Evolutionary conservation across 2,797 vertebrate genomes (phyloP), one percentile per base, ranked within the genome.

Genomic region (Gephyroberyx darwinii): DNA sequence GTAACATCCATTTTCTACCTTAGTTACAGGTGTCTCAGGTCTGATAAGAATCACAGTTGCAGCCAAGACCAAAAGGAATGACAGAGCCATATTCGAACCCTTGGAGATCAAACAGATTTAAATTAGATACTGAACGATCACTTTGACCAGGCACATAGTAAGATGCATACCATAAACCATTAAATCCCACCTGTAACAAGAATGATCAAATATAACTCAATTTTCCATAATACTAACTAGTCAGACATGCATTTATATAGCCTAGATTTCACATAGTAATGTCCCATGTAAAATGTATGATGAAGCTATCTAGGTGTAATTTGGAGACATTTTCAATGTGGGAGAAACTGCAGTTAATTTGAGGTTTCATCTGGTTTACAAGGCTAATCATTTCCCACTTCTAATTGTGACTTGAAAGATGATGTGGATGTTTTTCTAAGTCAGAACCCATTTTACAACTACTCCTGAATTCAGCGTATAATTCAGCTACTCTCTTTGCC

Each of bases 61-160:
- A 82, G 92, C 91, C 70, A 94, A 86, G 62, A 94, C 88, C 82
- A 94, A 67, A 55, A 93, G 88, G 86, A 93, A 92, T 41, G 92
- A 88, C 85, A 92, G 80, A 87, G 85, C 88, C 90, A 93, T 94
- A 57, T 33, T 88, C 39, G 4, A 78, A 77, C 73, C 86, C 64
- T 84, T 62, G 1, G 45, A 75, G 35, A 82, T 8, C n/a, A 81
- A 74, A 83, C n/a, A 79, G 6, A 81, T 47, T 57, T 14, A 6
- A 35, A 61, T 81, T 22, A 79, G 62, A 74, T 1, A 58, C 2
- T 8, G 7, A 56, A 68, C 13, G 26, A 12, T 53, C 1, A 43
- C 37, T 59, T 4, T 45, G 33, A 47, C 9, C 0, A 6, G 2
- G 8, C 5, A 48, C 43, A 62, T 0, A 53, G 16, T 1, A 20